These are phyloP conservation scores for Hypena proboscidalis DNA, from an alignment of 2,888 invertebrate species.

Conservation along the genomic window DNA sequence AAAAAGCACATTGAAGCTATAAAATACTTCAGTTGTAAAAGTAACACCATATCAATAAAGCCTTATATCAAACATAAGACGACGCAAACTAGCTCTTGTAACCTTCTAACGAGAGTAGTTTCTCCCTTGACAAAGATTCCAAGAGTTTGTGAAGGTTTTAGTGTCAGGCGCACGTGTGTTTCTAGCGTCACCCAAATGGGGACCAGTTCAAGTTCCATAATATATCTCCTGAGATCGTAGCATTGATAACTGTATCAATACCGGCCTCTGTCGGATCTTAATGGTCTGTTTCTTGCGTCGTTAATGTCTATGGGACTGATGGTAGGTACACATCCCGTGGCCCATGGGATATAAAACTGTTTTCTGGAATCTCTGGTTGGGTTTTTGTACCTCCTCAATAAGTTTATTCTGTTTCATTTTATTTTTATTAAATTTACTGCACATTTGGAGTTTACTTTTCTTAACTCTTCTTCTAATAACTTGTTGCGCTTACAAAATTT, in stretches of 20 bases:
- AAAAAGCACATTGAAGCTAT: constrained; percentile 43
- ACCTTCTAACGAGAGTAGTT: constrained; percentile 28
- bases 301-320: constrained; percentile 42
- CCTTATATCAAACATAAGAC: constrained; percentile 39
- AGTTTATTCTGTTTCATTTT: not conserved
- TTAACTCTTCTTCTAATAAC: too few species aligned
- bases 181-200: constrained; percentile 77
- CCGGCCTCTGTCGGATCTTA: constrained; percentile 56
- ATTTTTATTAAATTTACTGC: too few species aligned
- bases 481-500: too few species aligned
- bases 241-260: constrained; percentile 70
- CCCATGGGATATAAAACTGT: constrained; percentile 23
- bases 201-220: constrained; percentile 67
- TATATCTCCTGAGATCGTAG: constrained; percentile 72
- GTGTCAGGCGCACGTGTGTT: constrained; percentile 79
- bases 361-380: constrained; percentile 10
- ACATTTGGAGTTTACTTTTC: too few species aligned
- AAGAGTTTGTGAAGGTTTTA: constrained; percentile 54
- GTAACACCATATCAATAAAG: constrained; percentile 54
- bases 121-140: constrained; percentile 37
- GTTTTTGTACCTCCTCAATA: constrained; percentile 2
- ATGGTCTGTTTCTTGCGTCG: constrained; percentile 53
- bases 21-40: constrained; percentile 62
- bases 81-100: constrained; percentile 41
- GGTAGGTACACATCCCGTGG: constrained; percentile 42